Percentiles rank a stretch among this genome's conserved stretches.
Conservation (phyloP, 2,797 vertebrate genomes). For the Gadopsis bispinosus region DNA sequence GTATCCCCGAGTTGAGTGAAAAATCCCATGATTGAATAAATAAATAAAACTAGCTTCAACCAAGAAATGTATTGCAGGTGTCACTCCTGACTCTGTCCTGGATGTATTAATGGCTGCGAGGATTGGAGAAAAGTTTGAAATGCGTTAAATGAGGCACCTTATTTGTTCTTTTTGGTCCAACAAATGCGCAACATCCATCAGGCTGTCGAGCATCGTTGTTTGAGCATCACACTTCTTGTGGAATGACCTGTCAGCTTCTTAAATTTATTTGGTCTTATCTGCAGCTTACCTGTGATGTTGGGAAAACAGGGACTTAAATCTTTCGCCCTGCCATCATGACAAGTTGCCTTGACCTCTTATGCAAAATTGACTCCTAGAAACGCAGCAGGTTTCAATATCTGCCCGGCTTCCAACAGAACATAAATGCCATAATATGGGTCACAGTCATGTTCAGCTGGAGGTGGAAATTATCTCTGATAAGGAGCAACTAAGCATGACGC, state of each 20-base stretch:
- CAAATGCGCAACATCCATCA: slow-evolving; percentile 80
- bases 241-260: slow-evolving; percentile 82
- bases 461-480: slow-evolving; percentile 54
- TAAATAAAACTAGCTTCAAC: slow-evolving; percentile 45
- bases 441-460: slow-evolving; percentile 27
- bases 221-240: slow-evolving; percentile 75
- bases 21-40: slow-evolving; percentile 22
- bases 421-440: slow-evolving; percentile 24
- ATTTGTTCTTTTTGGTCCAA: slow-evolving; percentile 81
- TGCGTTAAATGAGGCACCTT: slow-evolving; percentile 75
- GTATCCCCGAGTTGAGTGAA: neutral
- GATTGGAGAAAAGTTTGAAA: slow-evolving; percentile 62
- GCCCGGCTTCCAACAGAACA: slow-evolving; percentile 4
- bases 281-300: slow-evolving; percentile 80
- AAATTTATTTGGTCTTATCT: slow-evolving; percentile 85
- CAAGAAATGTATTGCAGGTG: slow-evolving; percentile 64
- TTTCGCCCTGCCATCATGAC: slow-evolving; percentile 57
- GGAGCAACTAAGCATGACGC: slow-evolving; percentile 41
- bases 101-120: slow-evolving; percentile 43
- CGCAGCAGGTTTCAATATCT: slow-evolving; percentile 41
- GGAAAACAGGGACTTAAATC: slow-evolving; percentile 78
- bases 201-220: slow-evolving; percentile 73
- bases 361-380: slow-evolving; percentile 54
- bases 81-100: slow-evolving; percentile 50
- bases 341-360: slow-evolving; percentile 57